phyloP scores from a whole-genome alignment of 2,113 vertebrate genomes.

The Penelope pileata region DNA sequence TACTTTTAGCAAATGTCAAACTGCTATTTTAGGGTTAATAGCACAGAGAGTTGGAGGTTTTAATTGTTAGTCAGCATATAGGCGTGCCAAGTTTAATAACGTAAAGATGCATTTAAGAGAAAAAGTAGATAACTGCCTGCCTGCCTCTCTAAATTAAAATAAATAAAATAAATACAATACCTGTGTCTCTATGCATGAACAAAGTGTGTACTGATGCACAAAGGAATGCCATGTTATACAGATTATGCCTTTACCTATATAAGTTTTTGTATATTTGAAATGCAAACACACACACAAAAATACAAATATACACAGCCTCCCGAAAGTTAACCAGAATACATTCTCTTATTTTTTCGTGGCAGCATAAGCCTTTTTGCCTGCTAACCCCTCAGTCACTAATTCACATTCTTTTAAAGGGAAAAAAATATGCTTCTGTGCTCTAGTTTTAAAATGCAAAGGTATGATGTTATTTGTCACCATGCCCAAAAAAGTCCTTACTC shows the following conservation, averaged over 20 bases:
- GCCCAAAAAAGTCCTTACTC: constrained; percentile 98
- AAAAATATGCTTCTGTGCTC: constrained; percentile 83
- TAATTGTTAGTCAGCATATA: constrained; percentile 37
- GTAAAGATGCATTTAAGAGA: not conserved
- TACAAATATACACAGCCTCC: constrained; percentile 8
- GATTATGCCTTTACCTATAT: not conserved
- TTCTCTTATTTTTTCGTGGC: constrained; percentile 62
- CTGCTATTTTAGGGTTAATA: constrained; percentile 71
- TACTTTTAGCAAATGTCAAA: constrained; percentile 10
- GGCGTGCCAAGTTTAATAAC: not conserved
- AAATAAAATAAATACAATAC: not conserved
- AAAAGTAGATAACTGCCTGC: not conserved
- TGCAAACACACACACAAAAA: not conserved
- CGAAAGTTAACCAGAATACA: constrained; percentile 69
- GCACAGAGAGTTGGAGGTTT: not conserved
- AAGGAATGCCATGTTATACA: not conserved
- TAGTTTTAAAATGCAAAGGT: constrained; percentile 88
- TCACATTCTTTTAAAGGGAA: constrained; percentile 80
- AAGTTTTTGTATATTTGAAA: not conserved
- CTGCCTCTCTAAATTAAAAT: not conserved
- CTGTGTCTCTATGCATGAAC: not conserved
- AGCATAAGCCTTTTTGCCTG: constrained; percentile 69
- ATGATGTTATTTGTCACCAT: constrained; percentile 99
- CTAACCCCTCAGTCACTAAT: constrained; percentile 74
- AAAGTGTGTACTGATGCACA: not conserved